phyloP scores from a whole-genome alignment of 2,113 vertebrate species.

The Etheostoma spectabile region DNA sequence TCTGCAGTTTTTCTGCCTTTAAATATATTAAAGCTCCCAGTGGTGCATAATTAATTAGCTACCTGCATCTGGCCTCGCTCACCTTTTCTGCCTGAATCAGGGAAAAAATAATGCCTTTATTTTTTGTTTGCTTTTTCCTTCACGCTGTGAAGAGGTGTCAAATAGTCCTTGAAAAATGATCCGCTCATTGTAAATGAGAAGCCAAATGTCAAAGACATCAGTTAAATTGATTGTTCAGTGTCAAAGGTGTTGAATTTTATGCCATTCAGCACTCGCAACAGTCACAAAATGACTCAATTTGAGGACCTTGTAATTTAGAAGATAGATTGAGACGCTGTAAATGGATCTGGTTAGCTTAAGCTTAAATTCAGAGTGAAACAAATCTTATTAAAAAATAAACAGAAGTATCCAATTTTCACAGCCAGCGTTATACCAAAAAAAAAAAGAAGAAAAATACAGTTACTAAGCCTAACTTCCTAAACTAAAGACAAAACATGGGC shows the following conservation, averaged over 20 bases:
- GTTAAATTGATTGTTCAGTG: not conserved
- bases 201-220: not conserved
- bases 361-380: too few relatives aligned
- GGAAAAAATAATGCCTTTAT: not conserved
- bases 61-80: not conserved
- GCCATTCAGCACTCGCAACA: not conserved
- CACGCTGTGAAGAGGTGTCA: not conserved
- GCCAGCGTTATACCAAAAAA: too few relatives aligned
- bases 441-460: too few relatives aligned
- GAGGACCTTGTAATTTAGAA: not conserved
- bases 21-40: slow-evolving; percentile 19
- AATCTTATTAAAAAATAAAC: too few relatives aligned
- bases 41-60: not conserved
- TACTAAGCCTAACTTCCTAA: too few relatives aligned
- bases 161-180: not conserved
- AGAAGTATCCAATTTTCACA: too few relatives aligned
- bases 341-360: too few relatives aligned
- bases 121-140: not conserved
- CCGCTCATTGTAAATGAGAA: not conserved
- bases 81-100: not conserved
- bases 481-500: too few relatives aligned
- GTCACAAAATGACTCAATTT: not conserved
- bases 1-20: slow-evolving; percentile 27
- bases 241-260: not conserved
- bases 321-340: not conserved